Conservation (phyloP, 2,797 vertebrate species). For the Centroberyx gerrardi region DNA sequence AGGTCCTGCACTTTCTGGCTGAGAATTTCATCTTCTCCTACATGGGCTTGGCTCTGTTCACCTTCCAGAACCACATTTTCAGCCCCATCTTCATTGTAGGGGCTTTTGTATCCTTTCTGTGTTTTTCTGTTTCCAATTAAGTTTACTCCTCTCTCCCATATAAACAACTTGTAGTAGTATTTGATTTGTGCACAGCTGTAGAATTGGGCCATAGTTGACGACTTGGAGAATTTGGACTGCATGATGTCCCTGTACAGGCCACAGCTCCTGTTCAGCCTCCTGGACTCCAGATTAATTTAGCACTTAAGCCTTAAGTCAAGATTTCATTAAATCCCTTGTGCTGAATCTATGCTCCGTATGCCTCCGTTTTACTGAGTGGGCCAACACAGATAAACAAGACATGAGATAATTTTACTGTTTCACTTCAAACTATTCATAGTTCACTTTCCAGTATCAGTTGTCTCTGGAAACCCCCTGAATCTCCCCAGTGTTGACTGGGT, state of each 20-base stretch:
- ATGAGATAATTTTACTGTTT: neutral
- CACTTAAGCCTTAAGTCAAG: constrained; percentile 1
- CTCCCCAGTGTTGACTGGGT: neutral
- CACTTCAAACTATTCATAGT: neutral
- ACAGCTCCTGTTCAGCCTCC: neutral
- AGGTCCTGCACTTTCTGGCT: constrained; percentile 93
- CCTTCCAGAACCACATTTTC: constrained; percentile 98
- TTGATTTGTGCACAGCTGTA: constrained; percentile 11
- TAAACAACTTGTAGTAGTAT: too few relatives aligned
- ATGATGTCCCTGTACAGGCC: constrained; percentile 1
- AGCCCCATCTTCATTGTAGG: constrained; percentile 96
- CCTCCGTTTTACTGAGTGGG: neutral
- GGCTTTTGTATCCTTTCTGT: constrained; percentile 96
- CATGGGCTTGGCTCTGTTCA: constrained; percentile 98
- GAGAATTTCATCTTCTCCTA: constrained; percentile 99
- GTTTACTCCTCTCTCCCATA: neutral
- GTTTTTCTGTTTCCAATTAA: neutral
- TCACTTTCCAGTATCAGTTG: neutral
- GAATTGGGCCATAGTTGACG: neutral
- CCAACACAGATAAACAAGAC: too few relatives aligned
- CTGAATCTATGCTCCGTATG: neutral
- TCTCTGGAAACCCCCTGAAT: neutral
- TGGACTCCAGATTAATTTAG: neutral
- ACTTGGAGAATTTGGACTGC: constrained; percentile 1
- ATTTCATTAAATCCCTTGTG: neutral